Evolutionary conservation across 1,140 invertebrate species (phyloP).

Genomic region (Chionoecetes opilio): DNA sequence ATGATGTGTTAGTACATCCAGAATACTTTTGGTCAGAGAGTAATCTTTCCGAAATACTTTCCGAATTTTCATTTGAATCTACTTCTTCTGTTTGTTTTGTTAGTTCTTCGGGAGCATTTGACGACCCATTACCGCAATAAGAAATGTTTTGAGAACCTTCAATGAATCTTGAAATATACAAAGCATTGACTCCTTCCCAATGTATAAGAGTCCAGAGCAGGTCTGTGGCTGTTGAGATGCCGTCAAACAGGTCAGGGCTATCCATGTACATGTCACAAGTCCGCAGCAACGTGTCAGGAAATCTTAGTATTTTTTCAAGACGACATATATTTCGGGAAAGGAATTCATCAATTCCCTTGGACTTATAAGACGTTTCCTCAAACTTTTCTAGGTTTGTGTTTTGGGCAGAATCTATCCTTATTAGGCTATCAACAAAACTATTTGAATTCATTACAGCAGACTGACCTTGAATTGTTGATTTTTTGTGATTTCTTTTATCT

Average conservation of each 20-base stretch:
- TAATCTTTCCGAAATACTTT: neutral
- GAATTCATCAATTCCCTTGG: slow-evolving; percentile 44
- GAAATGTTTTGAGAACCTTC: neutral
- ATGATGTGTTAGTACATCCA: neutral
- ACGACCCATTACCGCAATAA: neutral
- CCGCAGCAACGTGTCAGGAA: slow-evolving; percentile 39
- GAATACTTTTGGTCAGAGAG: neutral
- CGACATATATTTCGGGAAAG: slow-evolving; percentile 54
- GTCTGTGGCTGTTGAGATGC: slow-evolving; percentile 53
- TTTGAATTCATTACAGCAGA: neutral
- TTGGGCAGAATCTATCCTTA: neutral
- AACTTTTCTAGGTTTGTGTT: neutral
- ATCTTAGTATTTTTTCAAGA: slow-evolving; percentile 40
- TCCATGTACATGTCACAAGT: slow-evolving; percentile 32
- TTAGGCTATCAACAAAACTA: neutral
- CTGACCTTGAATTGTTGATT: neutral
- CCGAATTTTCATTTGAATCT: neutral
- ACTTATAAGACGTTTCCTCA: neutral
- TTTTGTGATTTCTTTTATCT: neutral
- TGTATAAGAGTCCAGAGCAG: slow-evolving; percentile 48
- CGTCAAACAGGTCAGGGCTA: slow-evolving; percentile 14
- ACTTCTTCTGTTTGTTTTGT: neutral
- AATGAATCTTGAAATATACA: neutral
- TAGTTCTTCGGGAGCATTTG: too few species aligned
- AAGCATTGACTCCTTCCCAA: slow-evolving; percentile 25